Conservation (phyloP, 2,113 vertebrate genomes). For the Meriones unguiculatus region DNA sequence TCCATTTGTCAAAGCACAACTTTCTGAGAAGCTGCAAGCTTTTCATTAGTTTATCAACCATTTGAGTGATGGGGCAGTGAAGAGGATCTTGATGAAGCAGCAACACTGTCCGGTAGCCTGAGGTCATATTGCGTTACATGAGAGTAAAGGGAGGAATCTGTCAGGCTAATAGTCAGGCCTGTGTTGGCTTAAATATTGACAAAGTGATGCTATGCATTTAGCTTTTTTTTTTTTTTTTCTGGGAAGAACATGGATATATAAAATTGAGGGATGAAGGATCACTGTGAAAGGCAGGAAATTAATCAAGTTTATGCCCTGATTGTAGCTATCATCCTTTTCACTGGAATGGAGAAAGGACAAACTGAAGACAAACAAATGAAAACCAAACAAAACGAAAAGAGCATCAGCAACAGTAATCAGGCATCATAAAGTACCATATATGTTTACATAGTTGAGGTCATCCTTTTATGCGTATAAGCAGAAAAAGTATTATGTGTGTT, state of each 20-base stretch:
- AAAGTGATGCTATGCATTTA: no score
- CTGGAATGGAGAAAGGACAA: no score
- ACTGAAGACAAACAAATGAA: no score
- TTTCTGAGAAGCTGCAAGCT: background rate
- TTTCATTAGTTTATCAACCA: background rate
- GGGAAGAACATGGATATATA: no score
- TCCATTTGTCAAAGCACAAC: background rate
- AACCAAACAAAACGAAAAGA: no score
- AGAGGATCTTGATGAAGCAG: background rate
- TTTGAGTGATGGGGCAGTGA: background rate
- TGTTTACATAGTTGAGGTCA: background rate
- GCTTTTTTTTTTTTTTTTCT: no score
- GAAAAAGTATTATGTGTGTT: background rate
- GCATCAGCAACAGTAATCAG: background rate
- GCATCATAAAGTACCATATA: background rate
- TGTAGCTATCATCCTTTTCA: no score
- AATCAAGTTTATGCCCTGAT: no score
- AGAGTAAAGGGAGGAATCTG: background rate
- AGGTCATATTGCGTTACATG: background rate
- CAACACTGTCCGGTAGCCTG: background rate
- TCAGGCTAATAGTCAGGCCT: background rate
- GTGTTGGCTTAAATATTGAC: background rate
- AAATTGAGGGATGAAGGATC: no score
- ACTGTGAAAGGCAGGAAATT: no score
- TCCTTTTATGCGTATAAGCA: background rate